Evolutionary conservation across 2,797 vertebrate genomes (phyloP), one percentile per base, ranked within the genome.

Genomic region (Acanthiza pusilla): DNA sequence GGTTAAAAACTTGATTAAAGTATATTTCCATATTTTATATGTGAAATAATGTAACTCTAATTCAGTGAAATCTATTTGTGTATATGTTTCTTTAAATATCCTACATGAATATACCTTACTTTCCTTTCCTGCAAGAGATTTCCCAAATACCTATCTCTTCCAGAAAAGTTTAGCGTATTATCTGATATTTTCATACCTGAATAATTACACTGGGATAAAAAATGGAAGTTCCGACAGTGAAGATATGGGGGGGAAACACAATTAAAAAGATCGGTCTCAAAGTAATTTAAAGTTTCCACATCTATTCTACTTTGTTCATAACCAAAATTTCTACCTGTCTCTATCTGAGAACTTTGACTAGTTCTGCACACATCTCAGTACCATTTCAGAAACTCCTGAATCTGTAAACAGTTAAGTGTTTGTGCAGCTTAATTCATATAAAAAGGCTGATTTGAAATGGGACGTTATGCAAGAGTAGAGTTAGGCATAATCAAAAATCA

Each of bases 211-310:
- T 60, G 30, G 54, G 85, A 85, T 82, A 53, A 93, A 88, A 93
- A 88, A 79, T 85, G 47, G 30, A 75, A 91, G 12, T 84, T 55
- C 60, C 55, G 47, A 72, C 65, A 68, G n/a, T 86, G 72, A 62
- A 70, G 23, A 48, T 77, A 47, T 4, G 7, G 22, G 16, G 6
- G 27, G 30, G 60, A 91, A 79, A 61, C 2, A 26, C 21, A 85
- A 91, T 82, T 92, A 1, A 77, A 67, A 71, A 53, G 2, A 81
- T 67, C 36, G 47, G 26, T 73, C 51, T 84, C 51, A 55, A 79
- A 85, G 78, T 65, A n/a, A 60, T 71, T 94, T 79, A 10, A 96
- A 77, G 26, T 71, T 93, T 90, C 94, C 89, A 90, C 55, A 83
- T 14, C 14, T 68, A 7, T 92, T 93, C 45, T 81, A 25, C 60